Conservation (phyloP, 1,140 invertebrate genomes). For the Gonioctena quinquepunctata region DNA sequence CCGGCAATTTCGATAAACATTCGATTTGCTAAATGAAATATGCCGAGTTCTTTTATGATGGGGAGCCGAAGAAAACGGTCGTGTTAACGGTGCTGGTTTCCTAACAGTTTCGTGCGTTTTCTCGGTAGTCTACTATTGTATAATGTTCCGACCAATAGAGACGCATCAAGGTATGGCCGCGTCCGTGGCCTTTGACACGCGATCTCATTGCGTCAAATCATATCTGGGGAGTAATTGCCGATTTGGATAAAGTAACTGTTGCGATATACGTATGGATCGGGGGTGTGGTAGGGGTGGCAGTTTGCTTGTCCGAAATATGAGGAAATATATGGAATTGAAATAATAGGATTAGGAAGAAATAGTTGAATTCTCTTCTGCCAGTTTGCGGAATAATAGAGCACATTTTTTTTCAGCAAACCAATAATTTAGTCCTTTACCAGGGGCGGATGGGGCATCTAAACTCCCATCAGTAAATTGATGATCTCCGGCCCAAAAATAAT, state of each 20-base stretch:
- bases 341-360: too few species aligned
- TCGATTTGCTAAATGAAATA: constrained; percentile 8
- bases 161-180: not conserved
- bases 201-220: constrained; percentile 24
- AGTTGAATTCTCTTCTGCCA: too few species aligned
- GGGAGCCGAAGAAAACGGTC: not conserved
- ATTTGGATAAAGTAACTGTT: not conserved
- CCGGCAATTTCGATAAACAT: not conserved
- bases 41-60: not conserved
- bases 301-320: not conserved
- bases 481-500: too few species aligned
- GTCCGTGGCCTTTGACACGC: constrained; percentile 29
- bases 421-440: too few species aligned
- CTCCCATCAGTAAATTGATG: too few species aligned
- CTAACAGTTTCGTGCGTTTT: constrained; percentile 1
- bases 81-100: not conserved
- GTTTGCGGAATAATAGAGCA: too few species aligned
- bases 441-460: too few species aligned
- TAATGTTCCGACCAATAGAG: constrained; percentile 22
- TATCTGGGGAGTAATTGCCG: constrained; percentile 21
- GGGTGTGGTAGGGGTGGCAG: not conserved
- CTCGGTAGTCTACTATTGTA: constrained; percentile 20
- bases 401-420: too few species aligned
- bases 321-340: too few species aligned
- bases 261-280: not conserved